Percentiles rank a stretch among this genome's conserved stretches.
phyloP scores from a whole-genome alignment of 2,797 vertebrate species.

The Rhinella marina region DNA sequence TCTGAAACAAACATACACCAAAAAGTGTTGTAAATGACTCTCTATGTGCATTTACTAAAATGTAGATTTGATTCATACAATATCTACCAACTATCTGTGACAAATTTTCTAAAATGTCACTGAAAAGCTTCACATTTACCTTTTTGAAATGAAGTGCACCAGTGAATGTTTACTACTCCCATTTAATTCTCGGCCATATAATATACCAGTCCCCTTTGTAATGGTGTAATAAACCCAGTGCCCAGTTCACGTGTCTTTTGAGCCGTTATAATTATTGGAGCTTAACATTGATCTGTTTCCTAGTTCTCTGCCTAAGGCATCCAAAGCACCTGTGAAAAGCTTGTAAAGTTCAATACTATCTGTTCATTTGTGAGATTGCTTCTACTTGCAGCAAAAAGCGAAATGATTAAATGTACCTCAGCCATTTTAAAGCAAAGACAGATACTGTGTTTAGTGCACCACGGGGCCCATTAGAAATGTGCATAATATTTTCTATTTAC shows the following conservation, averaged over 20 bases:
- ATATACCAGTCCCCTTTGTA: constrained; percentile 22
- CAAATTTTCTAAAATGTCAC: background rate
- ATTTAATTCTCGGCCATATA: constrained; percentile 21
- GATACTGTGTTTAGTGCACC: background rate
- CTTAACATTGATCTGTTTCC: constrained; percentile 57
- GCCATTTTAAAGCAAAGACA: constrained; percentile 18
- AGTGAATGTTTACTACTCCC: constrained; percentile 32
- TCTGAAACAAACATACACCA: no score
- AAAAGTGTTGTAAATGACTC: no score
- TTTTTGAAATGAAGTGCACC: background rate
- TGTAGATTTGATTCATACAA: background rate
- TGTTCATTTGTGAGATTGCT: constrained; percentile 55
- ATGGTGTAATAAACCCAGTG: constrained; percentile 1
- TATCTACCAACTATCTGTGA: background rate
- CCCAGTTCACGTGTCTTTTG: background rate
- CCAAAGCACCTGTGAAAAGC: constrained; percentile 30
- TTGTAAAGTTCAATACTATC: constrained; percentile 56
- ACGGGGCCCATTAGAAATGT: background rate
- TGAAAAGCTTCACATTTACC: background rate
- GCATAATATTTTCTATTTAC: background rate
- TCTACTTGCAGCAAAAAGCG: constrained; percentile 43
- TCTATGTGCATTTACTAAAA: background rate
- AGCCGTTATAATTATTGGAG: constrained; percentile 54
- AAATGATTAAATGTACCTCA: constrained; percentile 26
- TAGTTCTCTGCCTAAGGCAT: constrained; percentile 44